Evolutionary conservation across 1,140 invertebrate species (phyloP).

Genomic region (Conus betulinus): DNA sequence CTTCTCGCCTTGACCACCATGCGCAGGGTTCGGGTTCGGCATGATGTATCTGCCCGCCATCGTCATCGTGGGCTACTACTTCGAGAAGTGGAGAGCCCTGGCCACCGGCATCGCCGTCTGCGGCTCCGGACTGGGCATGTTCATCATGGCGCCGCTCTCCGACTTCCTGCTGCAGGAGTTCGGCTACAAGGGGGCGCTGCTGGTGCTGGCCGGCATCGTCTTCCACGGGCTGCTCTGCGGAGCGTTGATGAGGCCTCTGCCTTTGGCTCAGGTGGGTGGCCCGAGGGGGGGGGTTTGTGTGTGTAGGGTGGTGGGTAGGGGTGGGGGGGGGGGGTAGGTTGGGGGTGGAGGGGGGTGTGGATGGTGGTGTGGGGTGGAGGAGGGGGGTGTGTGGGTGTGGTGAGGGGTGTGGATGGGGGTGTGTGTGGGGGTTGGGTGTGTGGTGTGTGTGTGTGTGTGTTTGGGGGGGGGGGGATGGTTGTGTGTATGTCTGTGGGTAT

Average conservation of each 20-base stretch:
- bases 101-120: constrained; percentile 99
- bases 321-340: too few species aligned
- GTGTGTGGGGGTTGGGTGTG: too few species aligned
- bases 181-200: constrained; percentile 85
- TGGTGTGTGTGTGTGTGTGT: too few species aligned
- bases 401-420: too few species aligned
- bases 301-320: too few species aligned
- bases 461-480: too few species aligned
- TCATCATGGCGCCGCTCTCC: constrained; percentile 84
- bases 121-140: constrained; percentile 92
- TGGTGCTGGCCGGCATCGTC: constrained; percentile 86
- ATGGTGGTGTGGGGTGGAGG: too few species aligned
- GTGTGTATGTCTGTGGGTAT: too few species aligned
- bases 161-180: constrained; percentile 80
- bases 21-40: constrained; percentile 93
- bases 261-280: not conserved
- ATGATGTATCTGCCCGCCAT: constrained; percentile 98
- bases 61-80: constrained; percentile 99
- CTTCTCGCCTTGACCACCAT: not conserved
- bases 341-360: too few species aligned
- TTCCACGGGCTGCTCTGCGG: constrained; percentile 95
- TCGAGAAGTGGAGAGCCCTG: constrained; percentile 95
- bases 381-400: too few species aligned
- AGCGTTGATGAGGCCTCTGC: constrained; percentile 93
- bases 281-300: too few species aligned